phyloP scores from a whole-genome alignment of 2,888 invertebrate genomes.

The Scaptodrosophila latifasciaeformis region DNA sequence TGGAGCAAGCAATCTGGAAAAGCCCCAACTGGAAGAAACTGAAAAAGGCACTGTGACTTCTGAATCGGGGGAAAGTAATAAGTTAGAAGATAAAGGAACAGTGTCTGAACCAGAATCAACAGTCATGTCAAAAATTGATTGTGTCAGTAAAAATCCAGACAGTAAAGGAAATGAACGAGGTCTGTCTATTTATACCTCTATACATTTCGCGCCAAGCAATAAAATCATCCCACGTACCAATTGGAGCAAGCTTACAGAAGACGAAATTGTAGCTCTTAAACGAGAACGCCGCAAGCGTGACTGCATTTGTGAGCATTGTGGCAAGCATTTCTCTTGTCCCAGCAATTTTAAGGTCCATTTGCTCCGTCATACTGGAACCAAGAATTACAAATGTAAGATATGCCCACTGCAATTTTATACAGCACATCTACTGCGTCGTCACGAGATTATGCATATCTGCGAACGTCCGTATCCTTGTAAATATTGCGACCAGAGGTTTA shows the following conservation, averaged over 20 bases:
- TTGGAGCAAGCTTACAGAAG: conserved; percentile 49
- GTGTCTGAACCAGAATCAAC: too few relatives aligned
- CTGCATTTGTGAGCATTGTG: conserved; percentile 54
- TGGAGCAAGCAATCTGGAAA: too few relatives aligned
- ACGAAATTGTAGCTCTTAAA: conserved; percentile 41
- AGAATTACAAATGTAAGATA: conserved; percentile 38
- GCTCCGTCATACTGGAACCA: conserved; percentile 45
- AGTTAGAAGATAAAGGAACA: too few relatives aligned
- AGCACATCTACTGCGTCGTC: conserved; percentile 47
- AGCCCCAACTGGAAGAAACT: too few relatives aligned
- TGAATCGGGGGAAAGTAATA: too few relatives aligned
- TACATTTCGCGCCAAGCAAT: conserved; percentile 37
- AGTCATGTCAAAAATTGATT: too few relatives aligned
- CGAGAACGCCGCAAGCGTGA: conserved; percentile 54
- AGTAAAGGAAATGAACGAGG: not conserved
- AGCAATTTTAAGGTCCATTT: conserved; percentile 56
- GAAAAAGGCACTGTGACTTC: too few relatives aligned
- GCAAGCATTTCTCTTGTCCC: conserved; percentile 51
- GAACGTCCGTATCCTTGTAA: conserved; percentile 44
- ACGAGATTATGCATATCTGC: conserved; percentile 36
- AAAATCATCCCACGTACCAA: conserved; percentile 39
- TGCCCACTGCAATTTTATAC: conserved; percentile 49
- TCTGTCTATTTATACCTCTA: conserved; percentile 22
- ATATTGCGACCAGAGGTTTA: conserved; percentile 47
- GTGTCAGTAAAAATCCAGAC: too few relatives aligned